Evolutionary conservation across 2,888 invertebrate species (phyloP).

Genomic region (Mechanitis mazaeus): DNA sequence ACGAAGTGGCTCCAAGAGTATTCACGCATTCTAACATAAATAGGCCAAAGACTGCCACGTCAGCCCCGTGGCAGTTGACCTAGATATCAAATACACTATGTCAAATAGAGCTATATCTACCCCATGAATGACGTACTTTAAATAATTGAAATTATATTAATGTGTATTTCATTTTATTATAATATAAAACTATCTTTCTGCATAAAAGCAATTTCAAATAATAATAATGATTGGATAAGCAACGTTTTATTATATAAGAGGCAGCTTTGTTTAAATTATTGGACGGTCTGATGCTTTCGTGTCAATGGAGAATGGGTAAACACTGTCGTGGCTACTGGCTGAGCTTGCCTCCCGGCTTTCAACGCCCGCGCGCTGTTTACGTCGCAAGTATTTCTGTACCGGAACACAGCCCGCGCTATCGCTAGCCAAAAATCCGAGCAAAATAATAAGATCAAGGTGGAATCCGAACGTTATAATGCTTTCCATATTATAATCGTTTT

Average conservation of each 20-base stretch:
- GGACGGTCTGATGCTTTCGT: too few relatives aligned
- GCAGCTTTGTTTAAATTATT: too few relatives aligned
- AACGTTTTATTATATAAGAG: too few relatives aligned
- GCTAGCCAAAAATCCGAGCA: slow-evolving; percentile 60
- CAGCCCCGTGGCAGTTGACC: background rate
- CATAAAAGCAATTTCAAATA: too few relatives aligned
- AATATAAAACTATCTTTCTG: too few relatives aligned
- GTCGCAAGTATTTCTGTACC: slow-evolving; percentile 66
- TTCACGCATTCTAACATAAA: slow-evolving; percentile 6
- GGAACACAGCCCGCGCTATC: slow-evolving; percentile 58
- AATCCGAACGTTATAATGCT: slow-evolving; percentile 29
- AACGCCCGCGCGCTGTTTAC: slow-evolving; percentile 47
- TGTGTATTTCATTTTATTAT: too few relatives aligned
- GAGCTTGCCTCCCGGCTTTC: background rate
- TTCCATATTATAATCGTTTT: slow-evolving; percentile 32
- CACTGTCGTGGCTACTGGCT: slow-evolving; percentile 13
- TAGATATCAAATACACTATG: slow-evolving; percentile 3
- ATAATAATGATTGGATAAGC: too few relatives aligned
- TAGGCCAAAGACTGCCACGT: slow-evolving; percentile 4
- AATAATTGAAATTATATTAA: too few relatives aligned
- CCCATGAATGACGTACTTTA: background rate
- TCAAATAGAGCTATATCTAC: slow-evolving; percentile 4
- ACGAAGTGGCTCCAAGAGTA: slow-evolving; percentile 1
- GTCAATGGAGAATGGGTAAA: slow-evolving; percentile 7
- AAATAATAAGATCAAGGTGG: slow-evolving; percentile 68